These are phyloP conservation scores for Chitala chitala DNA, from an alignment of 2,113 vertebrate species.

Conservation along the genomic window DNA sequence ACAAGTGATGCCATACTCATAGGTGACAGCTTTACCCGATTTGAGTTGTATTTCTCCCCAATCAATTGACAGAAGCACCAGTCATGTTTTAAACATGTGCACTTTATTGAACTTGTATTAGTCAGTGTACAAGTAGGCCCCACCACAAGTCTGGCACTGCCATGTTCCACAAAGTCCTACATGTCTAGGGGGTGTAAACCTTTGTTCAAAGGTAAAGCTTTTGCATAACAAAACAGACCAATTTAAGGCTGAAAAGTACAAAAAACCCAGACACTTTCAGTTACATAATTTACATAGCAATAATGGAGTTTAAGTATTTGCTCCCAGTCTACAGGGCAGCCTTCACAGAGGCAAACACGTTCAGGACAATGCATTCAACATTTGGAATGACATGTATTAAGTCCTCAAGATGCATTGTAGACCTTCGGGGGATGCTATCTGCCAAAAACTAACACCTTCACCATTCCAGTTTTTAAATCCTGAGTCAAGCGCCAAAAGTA, in stretches of 20 bases:
- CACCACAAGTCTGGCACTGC: constrained; percentile 53
- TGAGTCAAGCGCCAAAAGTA: constrained; percentile 83
- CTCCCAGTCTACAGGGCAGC: constrained; percentile 65
- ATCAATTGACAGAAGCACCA: too few relatives aligned
- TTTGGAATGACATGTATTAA: constrained; percentile 78
- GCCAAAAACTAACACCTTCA: constrained; percentile 66
- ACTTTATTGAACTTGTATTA: constrained; percentile 82
- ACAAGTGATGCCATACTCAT: too few relatives aligned
- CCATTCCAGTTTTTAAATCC: constrained; percentile 86
- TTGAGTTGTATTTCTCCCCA: too few relatives aligned
- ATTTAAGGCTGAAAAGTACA: constrained; percentile 90
- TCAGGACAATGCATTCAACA: constrained; percentile 70
- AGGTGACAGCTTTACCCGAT: too few relatives aligned
- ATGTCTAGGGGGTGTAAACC: constrained; percentile 39
- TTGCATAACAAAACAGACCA: constrained; percentile 66
- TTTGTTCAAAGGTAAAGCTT: constrained; percentile 56
- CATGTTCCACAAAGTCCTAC: too few relatives aligned
- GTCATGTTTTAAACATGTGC: constrained; percentile 69
- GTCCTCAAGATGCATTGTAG: constrained; percentile 74
- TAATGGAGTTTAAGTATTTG: constrained; percentile 55
- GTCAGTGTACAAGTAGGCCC: constrained; percentile 78
- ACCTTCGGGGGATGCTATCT: constrained; percentile 65
- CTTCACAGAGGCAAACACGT: constrained; percentile 82
- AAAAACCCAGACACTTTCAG: constrained; percentile 71
- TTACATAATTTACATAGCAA: constrained; percentile 93